A percentile compares a stretch with the other conserved stretches of the same genome.
phyloP scores from a whole-genome alignment of 2,888 invertebrate species.

The Drosophila putrida region DNA sequence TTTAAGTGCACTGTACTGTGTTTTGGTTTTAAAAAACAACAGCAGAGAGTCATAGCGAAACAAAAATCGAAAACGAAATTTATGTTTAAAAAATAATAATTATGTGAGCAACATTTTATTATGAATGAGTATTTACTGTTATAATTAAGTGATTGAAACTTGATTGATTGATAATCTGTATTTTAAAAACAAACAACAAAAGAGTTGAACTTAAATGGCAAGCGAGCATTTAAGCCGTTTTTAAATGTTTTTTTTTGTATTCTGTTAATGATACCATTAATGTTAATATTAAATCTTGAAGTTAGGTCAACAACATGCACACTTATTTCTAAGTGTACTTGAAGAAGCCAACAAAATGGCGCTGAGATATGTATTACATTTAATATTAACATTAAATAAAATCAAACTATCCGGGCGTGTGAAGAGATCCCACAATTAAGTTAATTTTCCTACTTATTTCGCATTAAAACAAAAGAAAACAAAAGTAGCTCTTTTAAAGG shows the following conservation, averaged over 20 bases:
- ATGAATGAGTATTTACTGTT: slow-evolving; percentile 74
- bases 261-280: slow-evolving; percentile 57
- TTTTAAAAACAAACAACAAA: slow-evolving; percentile 53
- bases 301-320: slow-evolving; percentile 42
- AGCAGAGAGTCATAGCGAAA: slow-evolving; percentile 40
- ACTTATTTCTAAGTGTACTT: slow-evolving; percentile 47
- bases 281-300: slow-evolving; percentile 41
- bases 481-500: slow-evolving; percentile 23
- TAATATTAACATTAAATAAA: slow-evolving; percentile 50
- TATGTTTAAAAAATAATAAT: slow-evolving; percentile 40
- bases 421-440: slow-evolving; percentile 44
- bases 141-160: slow-evolving; percentile 72
- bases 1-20: slow-evolving; percentile 78
- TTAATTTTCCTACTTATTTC: slow-evolving; percentile 56
- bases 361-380: slow-evolving; percentile 67
- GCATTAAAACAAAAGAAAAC: slow-evolving; percentile 39
- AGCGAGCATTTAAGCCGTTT: slow-evolving; percentile 63
- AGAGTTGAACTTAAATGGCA: slow-evolving; percentile 44
- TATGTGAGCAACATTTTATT: slow-evolving; percentile 67
- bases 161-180: slow-evolving; percentile 54
- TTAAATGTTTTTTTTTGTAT: slow-evolving; percentile 59
- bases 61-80: slow-evolving; percentile 34
- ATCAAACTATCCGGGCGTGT: slow-evolving; percentile 31
- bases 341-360: slow-evolving; percentile 44
- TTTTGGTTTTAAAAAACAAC: slow-evolving; percentile 74